Evolutionary conservation across 2,113 vertebrate species (phyloP), one percentile per base, ranked within the genome.

Genomic region (Phalacrocorax aristotelis): DNA sequence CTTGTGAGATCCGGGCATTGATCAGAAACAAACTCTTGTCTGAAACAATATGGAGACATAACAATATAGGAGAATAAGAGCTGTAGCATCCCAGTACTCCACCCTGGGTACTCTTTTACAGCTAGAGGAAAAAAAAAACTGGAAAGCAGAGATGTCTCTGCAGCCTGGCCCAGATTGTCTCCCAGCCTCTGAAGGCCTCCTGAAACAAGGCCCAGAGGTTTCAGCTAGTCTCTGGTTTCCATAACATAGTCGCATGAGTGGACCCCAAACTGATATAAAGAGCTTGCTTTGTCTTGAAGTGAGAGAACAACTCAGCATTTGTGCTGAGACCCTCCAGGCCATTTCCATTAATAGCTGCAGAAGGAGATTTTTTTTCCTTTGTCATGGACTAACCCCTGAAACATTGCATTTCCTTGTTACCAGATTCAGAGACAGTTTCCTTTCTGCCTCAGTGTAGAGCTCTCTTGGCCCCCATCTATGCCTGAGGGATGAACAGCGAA

Each of bases 11-110:
- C 99, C 78, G 99, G 99, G 97, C 98, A 98, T 97, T 98, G 98
- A 96, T 99, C 99, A 40, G 99, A 99, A 97, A 98, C 98, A 98
- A 99, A 99, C 98, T 99, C 99, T 98, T 99, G 99, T 97, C 99
- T 99, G 97, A 84, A 98, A 98, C 78, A 97, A 97, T 64, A 98
- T 32, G 93, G 90, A 97, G 91, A 92, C 78, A 79, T 85, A 94
- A 94, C 52, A 94, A 40, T n/a, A 51, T 32, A 22, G 48, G 81
- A 22, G 34, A 96, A n/a, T 64, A 83, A 76, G 61, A 76, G 55
- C 51, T 80, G 58, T 40, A 36, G 29, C 20, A 40, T 55, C 44
- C 61, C 52, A 86, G 15, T 40, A 69, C 62, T 83, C 72, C 27
- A 51, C 52, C 15, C 46, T 83, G 62, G 55, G 10, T 10, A 76